Base-by-base conservation (phyloP, 2,113 vertebrate genomes). In the Rhadina sibilatrix region DNA sequence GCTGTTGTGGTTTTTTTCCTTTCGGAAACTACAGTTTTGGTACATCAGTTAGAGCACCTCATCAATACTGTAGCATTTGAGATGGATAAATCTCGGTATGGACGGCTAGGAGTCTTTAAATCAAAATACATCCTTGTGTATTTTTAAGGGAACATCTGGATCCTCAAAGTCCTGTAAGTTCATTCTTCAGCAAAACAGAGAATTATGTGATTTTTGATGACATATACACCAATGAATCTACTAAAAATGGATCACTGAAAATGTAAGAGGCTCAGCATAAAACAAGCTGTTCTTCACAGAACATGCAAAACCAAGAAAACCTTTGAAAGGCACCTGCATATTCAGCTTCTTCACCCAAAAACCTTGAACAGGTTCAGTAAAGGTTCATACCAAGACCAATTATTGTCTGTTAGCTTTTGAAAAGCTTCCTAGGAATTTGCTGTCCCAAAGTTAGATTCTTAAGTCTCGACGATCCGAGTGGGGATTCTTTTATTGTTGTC, bases 401-500 rank as follows among this genome's bases (percentile, higher is more conserved):
- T 90, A 60, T 63, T 84, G 44, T 57, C 46, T 42, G 44, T 72
- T 47, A 89, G 28, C 33, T 70, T 89, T 96, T 94, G 72, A 98
- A 98, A 87, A 98, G 98, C 87, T 97, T 96, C 91, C 81, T 98
- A 28, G 95, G 94, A 44, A 18, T 37, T 25, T 91, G 25, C 15
- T 56, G 79, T 77, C 85, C 94, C 66, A 98, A 86, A 87, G 87
- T 97, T 85, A 98, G 70, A 74, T 95, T 97, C 86, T 63, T 82
- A 53, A 98, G 75, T 80, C 46, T 94, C 40, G 91, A 93, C 83
- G 97, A 97, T 6, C 95, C 96, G 74, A 98, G 96, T 8, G 98
- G 98, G 22, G 98, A 98, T 8, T 97, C 70, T 52, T 91, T 12
- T 74, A 77, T 69, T 61, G 44, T 54, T 83, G 84, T n/a, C 98